Evolutionary conservation across 2,797 vertebrate genomes (phyloP), one percentile per base, ranked within the genome.

Genomic region (Spinus olivaceus): DNA sequence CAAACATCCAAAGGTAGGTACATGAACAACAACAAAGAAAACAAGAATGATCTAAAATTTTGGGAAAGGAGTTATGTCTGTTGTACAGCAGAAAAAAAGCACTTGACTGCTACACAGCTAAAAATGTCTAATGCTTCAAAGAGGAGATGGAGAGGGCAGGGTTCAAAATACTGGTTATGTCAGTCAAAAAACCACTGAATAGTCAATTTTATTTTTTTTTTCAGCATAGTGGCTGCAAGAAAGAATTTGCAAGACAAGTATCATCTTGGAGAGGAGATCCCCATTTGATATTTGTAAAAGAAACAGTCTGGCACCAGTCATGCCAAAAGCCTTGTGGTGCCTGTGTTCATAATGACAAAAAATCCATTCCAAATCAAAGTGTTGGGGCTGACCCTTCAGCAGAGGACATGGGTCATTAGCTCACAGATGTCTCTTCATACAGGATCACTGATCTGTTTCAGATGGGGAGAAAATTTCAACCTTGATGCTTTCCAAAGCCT

Each of bases 51-150:
- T 86, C 77, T 86, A 94, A 94, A 96, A 91, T 97, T 94, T 90
- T 94, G 94, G 94, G 90, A 93, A 88, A 96, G 88, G 96, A 95
- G 90, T 84, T 96, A 97, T 96, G 97, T 95, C 90, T 96, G 92
- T 96, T 95, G 83, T 96, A 95, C 91, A 92, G 96, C 96, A 92
- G 96, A 97, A 95, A 97, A 86, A 96, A 97, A 95, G 97, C 94
- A 98, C 97, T 98, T 98, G 74, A 96, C 97, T 3, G 88, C 97
- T 97, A 94, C 64, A 92, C 74, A 97, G 96, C 94, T 97, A 95
- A 92, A 96, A 94, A 97, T 91, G 90, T 97, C 94, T 95, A 94
- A 97, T 97, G 96, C 96, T 97, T 96, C 81, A 76, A 73, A 91
- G 95, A 96, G 88, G 76, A 96, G 95, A 97, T 97, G 95, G 95